Base-by-base conservation (phyloP, 2,888 invertebrate genomes). In the Chymomyza fuscimana region DNA sequence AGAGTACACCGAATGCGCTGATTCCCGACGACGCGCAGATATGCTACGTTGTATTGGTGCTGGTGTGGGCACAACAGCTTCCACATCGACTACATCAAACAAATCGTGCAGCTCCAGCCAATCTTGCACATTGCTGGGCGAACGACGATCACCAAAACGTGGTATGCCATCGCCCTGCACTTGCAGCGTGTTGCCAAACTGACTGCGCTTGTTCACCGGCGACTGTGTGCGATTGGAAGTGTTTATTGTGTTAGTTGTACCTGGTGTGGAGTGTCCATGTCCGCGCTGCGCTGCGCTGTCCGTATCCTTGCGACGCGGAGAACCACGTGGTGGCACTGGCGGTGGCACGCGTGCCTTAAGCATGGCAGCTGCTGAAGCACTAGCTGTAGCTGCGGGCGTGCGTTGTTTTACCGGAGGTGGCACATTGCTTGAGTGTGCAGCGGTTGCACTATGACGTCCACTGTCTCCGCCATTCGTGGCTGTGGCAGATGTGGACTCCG, bases 281-380 rank as follows among this genome's bases (percentile, higher is more conserved):
- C 73, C 75, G 10, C 74, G 77, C 56, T 73, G 76, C 54, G 22
- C 36, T 29, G 32, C 54, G 32, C 63, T 58, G 60, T 51, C 59
- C 10, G 74, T 52, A 63, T 87, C 87, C 70, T 83, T 88, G 70
- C 93, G 92, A 91, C 95, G 95, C 58, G 95, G 96, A 32, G 96
- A 95, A 69, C 96, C 96, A 86, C 97, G 93, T 4, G 97, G 97
- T 67, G 97, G 97, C 65, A 97, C 97, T 25, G 97, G 97, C 67
- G 97, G 97, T 56, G 97, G 97, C 54, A 97, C 94, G 92, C 96
- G 95, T 83, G 95, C 94, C 92, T 96, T 96, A 65, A 92, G 89
- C 72, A 92, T 92, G 80, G 79, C 67, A 22, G 72, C 61, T 0
- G 63, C 60, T 7, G 72, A n/a, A 25, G 76, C 59, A n/a, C 62